phyloP scores from a whole-genome alignment of 1,140 invertebrate genomes.

The Semibalanus balanoides region DNA sequence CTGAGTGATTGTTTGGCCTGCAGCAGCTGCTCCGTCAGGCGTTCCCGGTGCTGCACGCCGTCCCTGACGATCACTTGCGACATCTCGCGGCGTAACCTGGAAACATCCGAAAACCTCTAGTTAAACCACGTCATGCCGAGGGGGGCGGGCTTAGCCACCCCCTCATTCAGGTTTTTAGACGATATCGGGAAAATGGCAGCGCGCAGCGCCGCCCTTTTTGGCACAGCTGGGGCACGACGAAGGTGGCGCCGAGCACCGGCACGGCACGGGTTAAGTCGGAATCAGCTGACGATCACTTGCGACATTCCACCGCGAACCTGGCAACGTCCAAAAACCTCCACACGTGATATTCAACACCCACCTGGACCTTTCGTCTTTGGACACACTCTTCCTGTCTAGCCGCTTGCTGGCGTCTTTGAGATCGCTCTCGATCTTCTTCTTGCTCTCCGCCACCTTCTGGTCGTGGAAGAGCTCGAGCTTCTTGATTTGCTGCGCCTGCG shows the following conservation, averaged over 20 bases:
- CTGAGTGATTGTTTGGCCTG: neutral
- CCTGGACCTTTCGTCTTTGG: neutral
- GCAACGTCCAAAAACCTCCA: no score
- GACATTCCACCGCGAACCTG: neutral
- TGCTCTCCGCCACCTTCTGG: slow-evolving; percentile 62
- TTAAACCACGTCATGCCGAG: no score
- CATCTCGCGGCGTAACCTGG: neutral
- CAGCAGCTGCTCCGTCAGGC: neutral
- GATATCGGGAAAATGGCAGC: no score
- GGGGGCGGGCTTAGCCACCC: no score
- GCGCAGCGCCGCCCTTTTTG: no score
- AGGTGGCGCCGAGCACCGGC: no score
- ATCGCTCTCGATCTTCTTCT: slow-evolving; percentile 35
- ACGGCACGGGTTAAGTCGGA: no score
- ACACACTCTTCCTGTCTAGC: neutral
- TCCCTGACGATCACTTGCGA: neutral
- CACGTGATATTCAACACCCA: neutral
- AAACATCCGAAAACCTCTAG: no score
- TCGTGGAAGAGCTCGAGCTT: slow-evolving; percentile 49
- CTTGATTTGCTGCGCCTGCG: slow-evolving; percentile 64
- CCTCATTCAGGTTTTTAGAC: no score
- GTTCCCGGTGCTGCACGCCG: neutral
- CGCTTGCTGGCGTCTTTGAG: neutral
- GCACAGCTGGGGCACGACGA: no score
- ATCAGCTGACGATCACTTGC: neutral